phyloP scores from a whole-genome alignment of 2,113 vertebrate species.

The Equus przewalskii region DNA sequence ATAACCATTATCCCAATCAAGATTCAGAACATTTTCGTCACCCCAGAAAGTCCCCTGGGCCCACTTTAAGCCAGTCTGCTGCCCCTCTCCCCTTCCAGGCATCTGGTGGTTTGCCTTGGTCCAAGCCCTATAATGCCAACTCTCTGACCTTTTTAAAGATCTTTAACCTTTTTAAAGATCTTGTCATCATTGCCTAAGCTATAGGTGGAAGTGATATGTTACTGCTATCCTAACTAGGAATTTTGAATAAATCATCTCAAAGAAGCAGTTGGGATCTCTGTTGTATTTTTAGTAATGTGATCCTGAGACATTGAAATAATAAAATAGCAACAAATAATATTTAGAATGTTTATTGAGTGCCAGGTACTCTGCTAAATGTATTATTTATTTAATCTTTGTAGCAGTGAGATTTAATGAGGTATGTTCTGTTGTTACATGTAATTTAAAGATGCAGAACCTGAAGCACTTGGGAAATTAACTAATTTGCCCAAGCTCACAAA shows the following conservation, averaged over 20 bases:
- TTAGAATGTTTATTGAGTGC: not conserved
- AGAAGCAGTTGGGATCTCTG: not conserved
- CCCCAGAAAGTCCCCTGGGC: not conserved
- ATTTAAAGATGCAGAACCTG: not conserved
- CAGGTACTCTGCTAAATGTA: not conserved
- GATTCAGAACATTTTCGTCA: not conserved
- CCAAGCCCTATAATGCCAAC: not conserved
- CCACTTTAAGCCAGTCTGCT: not conserved
- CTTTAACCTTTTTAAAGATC: not conserved
- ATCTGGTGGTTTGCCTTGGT: not conserved
- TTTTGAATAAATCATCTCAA: not conserved
- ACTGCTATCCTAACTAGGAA: not conserved
- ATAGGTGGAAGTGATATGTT: not conserved
- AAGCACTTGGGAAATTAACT: not conserved
- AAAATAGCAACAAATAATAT: not conserved
- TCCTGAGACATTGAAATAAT: not conserved
- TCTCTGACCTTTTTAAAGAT: too few relatives aligned
- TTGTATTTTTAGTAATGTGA: slow-evolving; percentile 31
- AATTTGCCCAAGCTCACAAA: not conserved
- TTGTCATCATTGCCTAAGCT: not conserved
- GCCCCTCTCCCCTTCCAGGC: not conserved
- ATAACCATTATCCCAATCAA: not conserved
- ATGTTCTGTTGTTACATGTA: not conserved
- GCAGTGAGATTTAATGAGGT: not conserved
- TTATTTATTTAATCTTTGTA: not conserved